phyloP scores from a whole-genome alignment of 2,797 vertebrate species.

The Clarias platycephalus region DNA sequence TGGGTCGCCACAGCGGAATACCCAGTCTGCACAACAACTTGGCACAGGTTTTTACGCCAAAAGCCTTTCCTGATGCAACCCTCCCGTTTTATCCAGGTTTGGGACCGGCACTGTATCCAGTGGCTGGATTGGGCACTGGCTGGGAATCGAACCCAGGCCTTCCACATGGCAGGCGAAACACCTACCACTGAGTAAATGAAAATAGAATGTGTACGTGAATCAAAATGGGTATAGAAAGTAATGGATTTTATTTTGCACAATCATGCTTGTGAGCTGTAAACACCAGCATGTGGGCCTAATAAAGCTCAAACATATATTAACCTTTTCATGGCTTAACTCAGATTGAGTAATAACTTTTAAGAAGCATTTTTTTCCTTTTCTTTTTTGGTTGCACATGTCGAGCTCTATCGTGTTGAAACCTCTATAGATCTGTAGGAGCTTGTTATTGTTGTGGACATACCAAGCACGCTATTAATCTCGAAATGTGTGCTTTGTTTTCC shows the following conservation, averaged over 20 bases:
- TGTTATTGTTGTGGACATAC: conserved; percentile 48
- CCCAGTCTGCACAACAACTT: too few relatives aligned
- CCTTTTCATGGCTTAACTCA: conserved; percentile 42
- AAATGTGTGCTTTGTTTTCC: conserved; percentile 52
- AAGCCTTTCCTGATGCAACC: too few relatives aligned
- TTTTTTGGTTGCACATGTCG: background rate
- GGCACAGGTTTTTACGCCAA: too few relatives aligned
- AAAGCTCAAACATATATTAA: conserved; percentile 45
- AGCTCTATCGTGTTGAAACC: background rate
- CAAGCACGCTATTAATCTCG: conserved; percentile 37
- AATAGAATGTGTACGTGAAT: background rate
- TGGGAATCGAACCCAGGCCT: too few relatives aligned
- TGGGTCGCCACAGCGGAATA: too few relatives aligned
- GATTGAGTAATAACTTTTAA: conserved; percentile 45
- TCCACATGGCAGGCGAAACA: too few relatives aligned
- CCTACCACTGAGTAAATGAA: background rate
- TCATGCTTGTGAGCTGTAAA: background rate
- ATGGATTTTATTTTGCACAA: background rate
- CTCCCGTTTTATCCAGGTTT: too few relatives aligned
- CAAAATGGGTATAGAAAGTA: background rate
- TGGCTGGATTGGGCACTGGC: too few relatives aligned
- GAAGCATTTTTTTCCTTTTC: background rate
- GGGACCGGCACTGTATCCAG: too few relatives aligned
- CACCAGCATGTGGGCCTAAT: background rate
- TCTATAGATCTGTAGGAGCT: background rate